Base-by-base conservation (phyloP, 2,888 invertebrate genomes). In the Melolontha melolontha region DNA sequence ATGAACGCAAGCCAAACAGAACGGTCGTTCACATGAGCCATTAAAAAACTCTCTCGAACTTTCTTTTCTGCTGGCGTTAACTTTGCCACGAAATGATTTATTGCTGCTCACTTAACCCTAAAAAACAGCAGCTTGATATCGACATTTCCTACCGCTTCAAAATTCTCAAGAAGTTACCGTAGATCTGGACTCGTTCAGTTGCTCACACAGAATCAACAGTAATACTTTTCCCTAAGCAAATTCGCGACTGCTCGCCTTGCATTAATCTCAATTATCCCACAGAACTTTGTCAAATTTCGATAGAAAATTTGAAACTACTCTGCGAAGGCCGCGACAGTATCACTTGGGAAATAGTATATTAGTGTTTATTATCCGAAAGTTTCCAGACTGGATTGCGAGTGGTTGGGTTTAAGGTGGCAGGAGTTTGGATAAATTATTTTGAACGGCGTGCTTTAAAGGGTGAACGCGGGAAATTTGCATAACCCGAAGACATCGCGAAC, bases 361-460 rank as follows among this genome's bases (percentile, higher is more conserved):
- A 50, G 50, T 50, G 50, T 50, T 50, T 50, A 50, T 50, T 50
- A 50, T 17, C 17, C 50, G 11, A 10, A 50, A 50, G 50, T 50
- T 50, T 50, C 50, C 27, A 50, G 50, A 50, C 50, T 16, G 27
- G 27, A 50, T n/a, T n/a, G 50, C 22, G 50, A 4, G 50, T n/a
- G 2, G 16, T 22, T 17, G 50, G 27, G n/a, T 50, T 50, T 50
- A 50, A 50, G 27, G 22, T 22, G 50, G 22, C 27, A 50, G n/a
- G 22, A 50, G 50, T 27, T 50, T 22, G 50, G 50, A 50, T 17
- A 50, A 50, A 50, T 50, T 50, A 50, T 50, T 17, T 50, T 11
- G 50, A 50, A 50, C 50, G 50, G 7, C 22, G 27, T 11, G 10
- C 22, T 50, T 10, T 50, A 50, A 22, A 22, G 27, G 50, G 17